Evolutionary conservation across 1,140 invertebrate species (phyloP), one percentile per base, ranked within the genome.

Genomic region (Magallana angulata): DNA sequence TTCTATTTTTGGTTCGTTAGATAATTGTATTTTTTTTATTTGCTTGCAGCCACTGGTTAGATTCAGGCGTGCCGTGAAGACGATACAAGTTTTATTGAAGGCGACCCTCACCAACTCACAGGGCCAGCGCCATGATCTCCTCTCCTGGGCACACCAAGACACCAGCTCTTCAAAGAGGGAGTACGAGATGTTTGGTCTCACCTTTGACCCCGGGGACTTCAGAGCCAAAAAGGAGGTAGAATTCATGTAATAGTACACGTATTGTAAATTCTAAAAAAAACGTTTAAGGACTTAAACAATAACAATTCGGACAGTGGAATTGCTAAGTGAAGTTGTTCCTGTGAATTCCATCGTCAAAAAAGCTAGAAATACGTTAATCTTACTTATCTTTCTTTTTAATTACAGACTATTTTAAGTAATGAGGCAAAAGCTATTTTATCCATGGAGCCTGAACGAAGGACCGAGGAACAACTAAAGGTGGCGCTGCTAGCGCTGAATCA

Each of bases 391-490:
- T 57, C 6, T 64, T n/a, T 9, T 82, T 68, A 85, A 12, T 87
- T 88, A 7, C 84, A 94, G 94, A 90, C 90, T 11, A 91, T 90
- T 18, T 84, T 94, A 9, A 94, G 91, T 82, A 91, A 90, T 48
- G 94, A 94, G 68, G 94, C 93, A 24, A 93, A 93, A 64, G 62
- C 90, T 8, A 93, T 94, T 18, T 86, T 94, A 30, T 91, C 91
- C 12, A 89, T 92, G 89, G 90, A 92, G 7, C 94, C 94, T 7
- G 82, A 57, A 3, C 90, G 91, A 24, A 80, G 94, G 16, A 91
- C 93, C 1, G 91, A 90, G 0, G 93, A 94, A 16, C 93, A 94
- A 88, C 84, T 92, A 14, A 92, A 93, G 81, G 88, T 90, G 36
- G 94, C 92, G 4, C 90, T 94, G 56, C 76, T 94, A 12, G 89